Conservation (phyloP, 2,888 invertebrate species). For the Tryphoninae sp. region DNA sequence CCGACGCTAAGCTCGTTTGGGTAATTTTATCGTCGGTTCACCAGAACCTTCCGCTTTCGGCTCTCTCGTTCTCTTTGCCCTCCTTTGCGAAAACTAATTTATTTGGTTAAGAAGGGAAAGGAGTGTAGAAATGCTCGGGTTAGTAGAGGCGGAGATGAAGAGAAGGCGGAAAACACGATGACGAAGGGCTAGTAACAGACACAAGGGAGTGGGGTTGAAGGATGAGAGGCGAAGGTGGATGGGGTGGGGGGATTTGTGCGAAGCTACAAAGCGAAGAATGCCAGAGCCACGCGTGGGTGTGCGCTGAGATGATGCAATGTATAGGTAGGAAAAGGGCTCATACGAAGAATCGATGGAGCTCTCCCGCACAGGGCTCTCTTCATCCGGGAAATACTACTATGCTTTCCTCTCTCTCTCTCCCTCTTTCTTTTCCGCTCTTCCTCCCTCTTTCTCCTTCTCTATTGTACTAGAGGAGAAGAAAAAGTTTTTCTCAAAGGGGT, state of each 20-base stretch:
- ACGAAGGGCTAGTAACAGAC: constrained; percentile 41
- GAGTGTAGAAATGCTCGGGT: constrained; percentile 54
- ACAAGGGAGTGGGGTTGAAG: constrained; percentile 14
- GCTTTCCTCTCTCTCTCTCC: constrained; percentile 56
- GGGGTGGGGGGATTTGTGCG: constrained; percentile 31
- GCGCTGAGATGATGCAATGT: constrained; percentile 46
- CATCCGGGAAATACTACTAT: constrained; percentile 59
- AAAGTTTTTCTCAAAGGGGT: constrained; percentile 36
- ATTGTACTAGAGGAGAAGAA: constrained; percentile 35
- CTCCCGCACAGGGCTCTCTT: constrained; percentile 55
- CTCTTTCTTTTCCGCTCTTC: constrained; percentile 46
- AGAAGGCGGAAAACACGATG: constrained; percentile 46
- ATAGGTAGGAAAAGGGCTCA: constrained; percentile 66
- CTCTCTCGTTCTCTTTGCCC: constrained; percentile 61
- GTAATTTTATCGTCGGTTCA: constrained; percentile 71
- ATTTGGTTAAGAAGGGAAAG: constrained; percentile 69
- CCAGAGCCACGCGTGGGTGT: constrained; percentile 54
- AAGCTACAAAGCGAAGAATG: constrained; percentile 59
- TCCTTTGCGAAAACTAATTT: constrained; percentile 74
- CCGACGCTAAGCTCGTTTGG: constrained; percentile 68
- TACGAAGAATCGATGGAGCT: constrained; percentile 72
- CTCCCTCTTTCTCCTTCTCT: constrained; percentile 44
- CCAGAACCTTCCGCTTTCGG: constrained; percentile 63
- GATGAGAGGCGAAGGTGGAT: background rate
- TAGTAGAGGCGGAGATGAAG: constrained; percentile 58